A percentile compares a stretch with the other conserved stretches of the same genome.
Conservation (phyloP, 2,888 invertebrate genomes). For the Frankliniella intonsa region DNA sequence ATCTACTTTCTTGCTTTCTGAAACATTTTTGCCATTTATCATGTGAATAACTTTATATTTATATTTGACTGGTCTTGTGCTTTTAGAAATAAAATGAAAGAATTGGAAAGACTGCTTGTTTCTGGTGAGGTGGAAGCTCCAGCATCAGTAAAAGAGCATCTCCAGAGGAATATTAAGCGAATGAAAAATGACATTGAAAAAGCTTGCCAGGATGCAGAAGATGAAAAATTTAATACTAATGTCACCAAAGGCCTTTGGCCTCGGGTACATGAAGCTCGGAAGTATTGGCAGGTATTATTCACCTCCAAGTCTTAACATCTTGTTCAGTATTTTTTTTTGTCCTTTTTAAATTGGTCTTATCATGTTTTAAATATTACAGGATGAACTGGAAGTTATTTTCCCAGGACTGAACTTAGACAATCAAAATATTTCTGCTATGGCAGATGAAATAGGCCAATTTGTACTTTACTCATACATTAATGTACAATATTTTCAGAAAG, state of each 20-base stretch:
- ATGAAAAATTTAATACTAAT: constrained; percentile 54
- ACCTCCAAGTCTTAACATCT: constrained; percentile 7
- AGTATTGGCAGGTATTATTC: constrained; percentile 45
- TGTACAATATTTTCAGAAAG: constrained; percentile 70
- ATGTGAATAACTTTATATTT: neutral
- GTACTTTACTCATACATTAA: constrained; percentile 73
- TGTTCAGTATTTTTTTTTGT: neutral
- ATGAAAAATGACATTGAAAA: constrained; percentile 55
- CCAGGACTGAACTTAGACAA: constrained; percentile 65
- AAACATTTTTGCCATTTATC: neutral
- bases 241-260: constrained; percentile 78
- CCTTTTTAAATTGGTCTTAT: constrained; percentile 31
- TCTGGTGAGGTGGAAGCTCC: constrained; percentile 47
- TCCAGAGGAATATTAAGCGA: constrained; percentile 44
- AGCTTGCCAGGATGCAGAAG: constrained; percentile 57
- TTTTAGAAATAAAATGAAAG: constrained; percentile 45
- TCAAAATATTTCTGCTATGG: constrained; percentile 57
- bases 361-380: constrained; percentile 46
- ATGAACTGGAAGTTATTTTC: constrained; percentile 65
- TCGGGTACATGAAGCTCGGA: constrained; percentile 58
- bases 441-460: constrained; percentile 70
- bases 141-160: constrained; percentile 44
- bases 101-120: constrained; percentile 47
- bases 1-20: neutral
- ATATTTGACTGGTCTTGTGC: neutral